phyloP scores from a whole-genome alignment of 2,797 vertebrate genomes.

The Pseudomugil tenellus region DNA sequence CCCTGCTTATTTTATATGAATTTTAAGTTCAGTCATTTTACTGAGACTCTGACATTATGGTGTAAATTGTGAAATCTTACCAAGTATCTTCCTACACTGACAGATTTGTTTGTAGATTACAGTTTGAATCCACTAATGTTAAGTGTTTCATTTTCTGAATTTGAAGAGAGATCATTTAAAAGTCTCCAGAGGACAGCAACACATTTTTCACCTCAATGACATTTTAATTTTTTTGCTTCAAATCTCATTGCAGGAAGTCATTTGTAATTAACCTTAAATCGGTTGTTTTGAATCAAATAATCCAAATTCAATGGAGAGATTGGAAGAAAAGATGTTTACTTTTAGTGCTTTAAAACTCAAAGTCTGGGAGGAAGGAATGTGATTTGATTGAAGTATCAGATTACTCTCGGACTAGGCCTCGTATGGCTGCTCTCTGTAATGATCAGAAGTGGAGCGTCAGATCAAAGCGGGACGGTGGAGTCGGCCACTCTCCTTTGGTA shows the following conservation, averaged over 20 bases:
- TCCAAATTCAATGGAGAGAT: background rate
- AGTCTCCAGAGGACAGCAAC: too few species aligned
- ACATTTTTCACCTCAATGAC: constrained; percentile 46
- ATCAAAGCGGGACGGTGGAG: constrained; percentile 64
- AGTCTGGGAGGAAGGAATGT: constrained; percentile 18
- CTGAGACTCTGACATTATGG: too few species aligned
- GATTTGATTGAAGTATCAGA: constrained; percentile 61
- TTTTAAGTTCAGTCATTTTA: too few species aligned
- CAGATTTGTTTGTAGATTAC: too few species aligned
- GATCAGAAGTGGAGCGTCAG: constrained; percentile 50
- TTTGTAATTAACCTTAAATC: background rate
- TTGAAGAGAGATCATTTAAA: too few species aligned
- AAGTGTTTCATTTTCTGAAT: too few species aligned
- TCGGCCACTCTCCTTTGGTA: constrained; percentile 31
- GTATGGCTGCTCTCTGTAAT: constrained; percentile 63
- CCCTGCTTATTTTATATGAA: too few species aligned
- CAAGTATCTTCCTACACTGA: too few species aligned
- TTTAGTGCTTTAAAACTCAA: constrained; percentile 9
- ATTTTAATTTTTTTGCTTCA: constrained; percentile 54
- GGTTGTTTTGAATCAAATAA: background rate
- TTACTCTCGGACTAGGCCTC: constrained; percentile 58
- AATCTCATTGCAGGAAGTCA: constrained; percentile 37
- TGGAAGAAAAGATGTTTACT: background rate
- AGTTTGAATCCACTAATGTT: too few species aligned
- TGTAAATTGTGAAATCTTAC: too few species aligned